A percentile compares a stretch with the other conserved stretches of the same genome.
Conservation (phyloP, 2,797 vertebrate genomes). For the Microhierax caerulescens region DNA sequence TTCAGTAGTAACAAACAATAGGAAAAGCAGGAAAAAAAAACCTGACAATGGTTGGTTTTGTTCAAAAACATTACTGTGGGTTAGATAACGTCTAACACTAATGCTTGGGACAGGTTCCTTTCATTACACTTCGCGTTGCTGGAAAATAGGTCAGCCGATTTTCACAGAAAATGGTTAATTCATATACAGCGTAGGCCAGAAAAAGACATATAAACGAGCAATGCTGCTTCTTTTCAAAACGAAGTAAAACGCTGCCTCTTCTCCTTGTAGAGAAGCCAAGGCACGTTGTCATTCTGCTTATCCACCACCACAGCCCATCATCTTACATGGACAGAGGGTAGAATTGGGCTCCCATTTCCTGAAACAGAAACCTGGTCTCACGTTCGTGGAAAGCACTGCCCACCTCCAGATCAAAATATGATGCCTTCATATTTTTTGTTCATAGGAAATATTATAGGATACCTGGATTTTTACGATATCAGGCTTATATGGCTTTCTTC, state of each 20-base stretch:
- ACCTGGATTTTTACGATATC: neutral
- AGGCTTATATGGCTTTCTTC: neutral
- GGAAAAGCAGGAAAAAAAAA: neutral
- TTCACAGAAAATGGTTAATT: conserved; percentile 33
- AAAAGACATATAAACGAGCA: neutral
- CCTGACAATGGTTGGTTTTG: neutral
- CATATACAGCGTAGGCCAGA: neutral
- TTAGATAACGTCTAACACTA: neutral
- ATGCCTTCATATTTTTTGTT: neutral
- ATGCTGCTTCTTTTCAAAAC: neutral
- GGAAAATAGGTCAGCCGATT: conserved; percentile 27
- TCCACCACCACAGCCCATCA: fast-evolving
- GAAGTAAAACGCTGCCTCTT: neutral
- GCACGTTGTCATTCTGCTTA: neutral
- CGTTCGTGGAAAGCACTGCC: neutral
- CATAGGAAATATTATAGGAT: neutral
- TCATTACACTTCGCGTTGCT: conserved; percentile 41
- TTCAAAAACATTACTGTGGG: neutral
- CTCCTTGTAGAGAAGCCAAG: neutral
- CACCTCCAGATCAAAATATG: neutral
- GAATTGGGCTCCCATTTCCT: neutral
- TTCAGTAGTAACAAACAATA: conserved; percentile 24
- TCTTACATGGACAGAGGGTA: neutral
- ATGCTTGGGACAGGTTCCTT: neutral
- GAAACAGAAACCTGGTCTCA: neutral